These are phyloP conservation scores for Axis porcinus DNA, from an alignment of 2,113 vertebrate species.

Conservation along the genomic window DNA sequence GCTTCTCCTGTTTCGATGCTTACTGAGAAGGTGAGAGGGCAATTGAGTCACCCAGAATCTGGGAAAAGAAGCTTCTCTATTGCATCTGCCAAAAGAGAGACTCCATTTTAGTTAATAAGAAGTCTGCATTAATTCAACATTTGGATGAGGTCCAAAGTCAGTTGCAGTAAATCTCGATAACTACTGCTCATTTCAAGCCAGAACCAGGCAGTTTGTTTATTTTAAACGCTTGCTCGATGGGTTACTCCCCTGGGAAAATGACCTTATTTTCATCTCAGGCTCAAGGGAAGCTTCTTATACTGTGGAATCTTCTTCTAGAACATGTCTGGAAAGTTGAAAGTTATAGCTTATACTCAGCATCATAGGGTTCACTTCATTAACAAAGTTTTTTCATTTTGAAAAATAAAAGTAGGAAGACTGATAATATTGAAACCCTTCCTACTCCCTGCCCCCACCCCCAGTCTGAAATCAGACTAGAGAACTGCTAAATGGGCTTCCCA, in stretches of 20 bases:
- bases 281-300: constrained; percentile 48
- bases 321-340: constrained; percentile 26
- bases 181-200: constrained; percentile 42
- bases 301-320: constrained; percentile 59
- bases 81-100: constrained; percentile 18
- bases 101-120: constrained; percentile 51
- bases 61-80: constrained; percentile 23
- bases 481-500: not conserved
- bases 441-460: no score
- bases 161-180: constrained; percentile 65
- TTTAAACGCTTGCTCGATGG: constrained; percentile 50
- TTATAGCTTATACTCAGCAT: not conserved
- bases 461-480: not conserved
- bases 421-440: not conserved
- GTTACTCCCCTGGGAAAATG: constrained; percentile 70
- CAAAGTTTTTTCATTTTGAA: not conserved
- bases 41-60: not conserved
- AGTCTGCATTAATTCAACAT: constrained; percentile 47
- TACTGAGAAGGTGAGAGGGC: not conserved
- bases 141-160: constrained; percentile 48
- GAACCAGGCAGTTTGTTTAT: constrained; percentile 66
- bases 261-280: constrained; percentile 69
- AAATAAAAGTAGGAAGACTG: not conserved
- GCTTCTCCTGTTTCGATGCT: not conserved
- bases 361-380: not conserved